Evolutionary conservation across 2,113 vertebrate species (phyloP).

Genomic region (Pyxicephalus adspersus): DNA sequence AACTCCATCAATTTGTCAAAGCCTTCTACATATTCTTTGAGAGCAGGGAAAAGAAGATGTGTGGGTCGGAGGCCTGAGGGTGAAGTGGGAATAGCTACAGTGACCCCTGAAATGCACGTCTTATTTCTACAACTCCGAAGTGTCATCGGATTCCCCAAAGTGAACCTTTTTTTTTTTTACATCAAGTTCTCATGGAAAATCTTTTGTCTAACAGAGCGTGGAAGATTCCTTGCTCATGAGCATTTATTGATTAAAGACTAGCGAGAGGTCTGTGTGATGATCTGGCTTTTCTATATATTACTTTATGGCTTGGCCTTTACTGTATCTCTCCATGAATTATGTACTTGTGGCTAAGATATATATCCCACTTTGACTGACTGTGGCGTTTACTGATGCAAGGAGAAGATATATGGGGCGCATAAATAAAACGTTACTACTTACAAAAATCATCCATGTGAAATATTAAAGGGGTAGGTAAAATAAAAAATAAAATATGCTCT

Average conservation of each 20-base stretch:
- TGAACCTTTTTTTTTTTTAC: not conserved
- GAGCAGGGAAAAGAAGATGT: slow-evolving; percentile 2
- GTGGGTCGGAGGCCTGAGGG: not conserved
- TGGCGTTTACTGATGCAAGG: slow-evolving; percentile 4
- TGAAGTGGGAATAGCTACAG: slow-evolving; percentile 18
- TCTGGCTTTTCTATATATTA: slow-evolving; percentile 35
- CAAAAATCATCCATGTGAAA: not conserved
- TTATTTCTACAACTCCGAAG: not conserved
- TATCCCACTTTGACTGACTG: not conserved
- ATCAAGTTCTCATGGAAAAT: not conserved
- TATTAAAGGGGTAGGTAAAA: not conserved
- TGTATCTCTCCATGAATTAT: slow-evolving; percentile 48
- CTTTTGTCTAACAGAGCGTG: slow-evolving; percentile 8
- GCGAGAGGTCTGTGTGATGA: slow-evolving; percentile 35
- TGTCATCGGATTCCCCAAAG: slow-evolving; percentile 19
- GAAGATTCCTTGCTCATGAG: slow-evolving; percentile 34
- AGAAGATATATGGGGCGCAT: slow-evolving; percentile 19
- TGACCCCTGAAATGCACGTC: slow-evolving; percentile 35
- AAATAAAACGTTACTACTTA: slow-evolving; percentile 8
- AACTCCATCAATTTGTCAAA: slow-evolving; percentile 35
- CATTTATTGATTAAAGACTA: slow-evolving; percentile 37
- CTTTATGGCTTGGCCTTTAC: slow-evolving; percentile 33
- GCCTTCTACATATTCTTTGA: slow-evolving; percentile 23
- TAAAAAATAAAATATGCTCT: no score
- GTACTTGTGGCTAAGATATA: slow-evolving; percentile 26